A percentile compares a stretch with the other conserved stretches of the same genome.
phyloP scores from a whole-genome alignment of 2,888 invertebrate genomes.

The Eretmocerus hayati region DNA sequence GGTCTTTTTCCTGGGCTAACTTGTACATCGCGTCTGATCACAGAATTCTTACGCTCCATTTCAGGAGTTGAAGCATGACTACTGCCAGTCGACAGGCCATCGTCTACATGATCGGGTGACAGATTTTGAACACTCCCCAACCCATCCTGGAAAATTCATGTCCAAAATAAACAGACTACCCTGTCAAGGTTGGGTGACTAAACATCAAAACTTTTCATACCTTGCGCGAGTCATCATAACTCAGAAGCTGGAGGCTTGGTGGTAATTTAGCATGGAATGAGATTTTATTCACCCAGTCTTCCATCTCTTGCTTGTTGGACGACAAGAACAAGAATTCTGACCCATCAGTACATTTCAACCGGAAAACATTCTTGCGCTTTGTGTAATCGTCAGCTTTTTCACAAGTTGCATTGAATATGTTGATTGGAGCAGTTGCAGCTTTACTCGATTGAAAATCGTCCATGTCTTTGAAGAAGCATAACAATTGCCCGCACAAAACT shows the following conservation, averaged over 20 bases:
- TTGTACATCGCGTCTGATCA: slow-evolving; percentile 39
- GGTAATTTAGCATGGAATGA: slow-evolving; percentile 88
- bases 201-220: slow-evolving; percentile 34
- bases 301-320: slow-evolving; percentile 64
- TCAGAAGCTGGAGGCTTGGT: slow-evolving; percentile 79
- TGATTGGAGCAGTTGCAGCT: slow-evolving; percentile 79
- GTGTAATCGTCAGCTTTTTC: slow-evolving; percentile 88
- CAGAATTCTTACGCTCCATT: slow-evolving; percentile 44
- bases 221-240: slow-evolving; percentile 67
- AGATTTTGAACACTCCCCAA: slow-evolving; percentile 26
- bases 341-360: slow-evolving; percentile 79
- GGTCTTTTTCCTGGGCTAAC: slow-evolving; percentile 36
- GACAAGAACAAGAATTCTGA: slow-evolving; percentile 89
- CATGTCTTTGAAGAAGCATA: slow-evolving; percentile 97
- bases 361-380: slow-evolving; percentile 89
- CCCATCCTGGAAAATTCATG: neutral
- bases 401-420: slow-evolving; percentile 67
- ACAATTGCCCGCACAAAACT: slow-evolving; percentile 90
- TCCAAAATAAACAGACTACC: neutral
- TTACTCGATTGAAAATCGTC: slow-evolving; percentile 82
- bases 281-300: slow-evolving; percentile 88
- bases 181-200: neutral
- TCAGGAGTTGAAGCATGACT: slow-evolving; percentile 49
- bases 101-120: slow-evolving; percentile 35
- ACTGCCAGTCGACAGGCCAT: slow-evolving; percentile 44